Evolutionary conservation across 2,113 vertebrate species (phyloP).

Genomic region (Boleophthalmus pectinirostris): DNA sequence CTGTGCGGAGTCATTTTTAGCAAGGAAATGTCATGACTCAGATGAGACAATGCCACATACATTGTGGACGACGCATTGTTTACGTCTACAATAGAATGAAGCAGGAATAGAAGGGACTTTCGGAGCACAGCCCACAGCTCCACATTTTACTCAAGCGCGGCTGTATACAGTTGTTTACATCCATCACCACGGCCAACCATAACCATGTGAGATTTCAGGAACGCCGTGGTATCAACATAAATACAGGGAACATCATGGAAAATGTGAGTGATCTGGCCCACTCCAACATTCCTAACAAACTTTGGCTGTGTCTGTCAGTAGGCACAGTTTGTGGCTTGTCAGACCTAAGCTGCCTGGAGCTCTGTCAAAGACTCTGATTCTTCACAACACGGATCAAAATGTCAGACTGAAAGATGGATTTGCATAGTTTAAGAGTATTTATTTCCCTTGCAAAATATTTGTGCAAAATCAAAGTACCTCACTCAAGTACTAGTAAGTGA

Average conservation of each 20-base stretch:
- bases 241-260: constrained; percentile 15
- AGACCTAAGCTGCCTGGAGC: constrained; percentile 34
- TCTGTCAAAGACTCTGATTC: constrained; percentile 24
- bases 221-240: constrained; percentile 38
- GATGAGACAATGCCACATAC: not conserved
- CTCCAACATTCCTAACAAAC: constrained; percentile 33
- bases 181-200: constrained; percentile 14
- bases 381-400: constrained; percentile 38
- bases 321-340: constrained; percentile 26
- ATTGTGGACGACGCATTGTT: not conserved
- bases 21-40: not conserved
- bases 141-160: not conserved
- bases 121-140: constrained; percentile 1
- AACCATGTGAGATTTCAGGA: constrained; percentile 18
- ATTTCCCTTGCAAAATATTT: constrained; percentile 14
- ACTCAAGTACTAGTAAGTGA: not conserved
- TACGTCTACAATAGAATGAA: not conserved
- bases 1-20: not conserved
- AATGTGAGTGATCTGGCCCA: constrained; percentile 12
- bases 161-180: constrained; percentile 25
- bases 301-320: constrained; percentile 25
- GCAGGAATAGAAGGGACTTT: constrained; percentile 7
- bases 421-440: not conserved
- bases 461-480: not conserved
- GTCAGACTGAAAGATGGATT: constrained; percentile 15